phyloP scores from a whole-genome alignment of 2,888 invertebrate species.

The Drosophila cognata region DNA sequence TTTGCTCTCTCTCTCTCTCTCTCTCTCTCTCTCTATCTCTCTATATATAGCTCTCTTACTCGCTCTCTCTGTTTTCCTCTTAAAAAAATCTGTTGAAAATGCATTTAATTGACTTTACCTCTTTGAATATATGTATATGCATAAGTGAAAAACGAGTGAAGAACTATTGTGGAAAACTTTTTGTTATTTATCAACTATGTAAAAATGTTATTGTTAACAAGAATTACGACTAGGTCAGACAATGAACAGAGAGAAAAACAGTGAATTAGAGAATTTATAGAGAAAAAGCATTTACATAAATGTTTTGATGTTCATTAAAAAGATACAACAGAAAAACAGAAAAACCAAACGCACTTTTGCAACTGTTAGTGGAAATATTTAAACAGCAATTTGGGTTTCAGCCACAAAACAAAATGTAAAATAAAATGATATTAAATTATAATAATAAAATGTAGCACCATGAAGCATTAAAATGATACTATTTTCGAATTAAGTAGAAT shows the following conservation, averaged over 20 bases:
- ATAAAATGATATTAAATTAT: constrained; percentile 1
- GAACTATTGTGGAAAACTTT: background rate
- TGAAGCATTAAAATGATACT: constrained; percentile 3
- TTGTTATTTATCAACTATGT: constrained; percentile 5
- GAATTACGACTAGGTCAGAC: background rate
- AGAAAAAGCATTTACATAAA: background rate
- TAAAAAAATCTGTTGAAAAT: background rate
- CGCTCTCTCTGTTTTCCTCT: background rate
- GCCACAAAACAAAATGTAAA: background rate
- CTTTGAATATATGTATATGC: background rate
- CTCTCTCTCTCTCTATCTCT: too few relatives aligned
- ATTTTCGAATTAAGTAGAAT: constrained; percentile 8
- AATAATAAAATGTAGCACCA: background rate
- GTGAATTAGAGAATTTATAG: background rate
- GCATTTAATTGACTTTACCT: constrained; percentile 6
- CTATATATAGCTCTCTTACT: background rate
- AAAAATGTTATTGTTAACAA: background rate
- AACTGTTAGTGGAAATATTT: background rate
- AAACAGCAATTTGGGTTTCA: background rate
- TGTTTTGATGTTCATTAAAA: background rate
- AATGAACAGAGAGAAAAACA: background rate
- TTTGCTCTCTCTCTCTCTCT: background rate
- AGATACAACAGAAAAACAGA: background rate
- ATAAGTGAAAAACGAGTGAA: background rate
- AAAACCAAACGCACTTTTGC: background rate